These are phyloP conservation scores for Leucopsar rothschildi DNA, from an alignment of 2,113 vertebrate species.

Conservation along the genomic window DNA sequence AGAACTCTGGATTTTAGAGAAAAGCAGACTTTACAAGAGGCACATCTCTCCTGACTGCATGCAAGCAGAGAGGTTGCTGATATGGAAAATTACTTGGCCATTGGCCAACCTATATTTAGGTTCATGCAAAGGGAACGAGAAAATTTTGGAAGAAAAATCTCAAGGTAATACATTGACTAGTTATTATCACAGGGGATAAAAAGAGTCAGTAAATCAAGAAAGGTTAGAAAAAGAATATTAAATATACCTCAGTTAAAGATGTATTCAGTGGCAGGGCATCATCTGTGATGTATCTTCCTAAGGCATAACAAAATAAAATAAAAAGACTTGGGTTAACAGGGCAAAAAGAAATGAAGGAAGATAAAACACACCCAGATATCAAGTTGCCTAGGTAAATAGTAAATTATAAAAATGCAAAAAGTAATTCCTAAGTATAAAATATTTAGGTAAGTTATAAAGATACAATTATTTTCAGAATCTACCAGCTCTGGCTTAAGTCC, in stretches of 20 bases:
- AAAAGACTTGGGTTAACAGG: background rate
- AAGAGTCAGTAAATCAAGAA: constrained; percentile 21
- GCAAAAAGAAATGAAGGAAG: background rate
- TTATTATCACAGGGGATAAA: constrained; percentile 35
- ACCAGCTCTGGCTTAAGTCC: background rate
- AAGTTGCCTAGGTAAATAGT: background rate
- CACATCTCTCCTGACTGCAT: constrained; percentile 31
- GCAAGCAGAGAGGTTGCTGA: constrained; percentile 47
- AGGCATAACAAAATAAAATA: background rate
- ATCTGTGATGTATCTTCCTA: background rate
- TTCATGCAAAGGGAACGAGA: constrained; percentile 5
- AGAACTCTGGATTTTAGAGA: background rate
- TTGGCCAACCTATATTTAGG: constrained; percentile 40
- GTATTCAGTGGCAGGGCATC: background rate
- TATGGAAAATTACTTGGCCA: constrained; percentile 63
- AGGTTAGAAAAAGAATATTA: constrained; percentile 3
- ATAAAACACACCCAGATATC: background rate
- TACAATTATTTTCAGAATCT: background rate
- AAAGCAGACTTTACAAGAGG: constrained; percentile 17
- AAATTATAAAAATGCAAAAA: background rate
- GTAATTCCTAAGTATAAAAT: background rate
- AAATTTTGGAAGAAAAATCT: constrained; percentile 48
- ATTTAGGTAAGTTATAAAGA: background rate
- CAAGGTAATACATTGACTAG: constrained; percentile 31
- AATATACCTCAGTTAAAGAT: background rate